Evolutionary conservation across 2,797 vertebrate genomes (phyloP).

Genomic region (Nasua narica): DNA sequence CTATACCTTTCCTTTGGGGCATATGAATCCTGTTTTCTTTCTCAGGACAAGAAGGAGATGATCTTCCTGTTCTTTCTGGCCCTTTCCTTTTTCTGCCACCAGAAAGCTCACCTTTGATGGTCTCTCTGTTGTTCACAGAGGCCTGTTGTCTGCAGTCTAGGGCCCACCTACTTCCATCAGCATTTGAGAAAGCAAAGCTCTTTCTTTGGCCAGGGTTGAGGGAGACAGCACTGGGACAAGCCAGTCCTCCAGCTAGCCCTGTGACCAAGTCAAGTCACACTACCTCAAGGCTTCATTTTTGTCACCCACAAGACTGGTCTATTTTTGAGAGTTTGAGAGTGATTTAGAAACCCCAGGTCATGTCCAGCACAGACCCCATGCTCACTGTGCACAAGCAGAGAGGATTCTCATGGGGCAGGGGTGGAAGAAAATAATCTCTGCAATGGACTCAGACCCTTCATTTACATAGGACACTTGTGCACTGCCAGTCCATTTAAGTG

Average conservation of each 20-base stretch:
- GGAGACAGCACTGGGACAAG: background rate
- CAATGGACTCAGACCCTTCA: background rate
- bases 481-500: background rate
- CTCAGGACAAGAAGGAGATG: background rate
- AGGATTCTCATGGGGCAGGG: background rate
- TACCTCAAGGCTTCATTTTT: background rate
- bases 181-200: background rate
- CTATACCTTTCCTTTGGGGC: background rate
- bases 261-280: background rate
- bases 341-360: background rate
- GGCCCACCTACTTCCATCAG: background rate
- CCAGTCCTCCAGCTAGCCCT: background rate
- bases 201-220: background rate
- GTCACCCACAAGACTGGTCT: background rate
- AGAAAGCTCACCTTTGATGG: background rate
- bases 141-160: background rate
- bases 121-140: background rate
- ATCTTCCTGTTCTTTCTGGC: background rate
- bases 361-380: background rate
- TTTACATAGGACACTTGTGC: background rate
- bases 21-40: background rate
- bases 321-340: background rate
- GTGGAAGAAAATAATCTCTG: background rate
- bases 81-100: background rate
- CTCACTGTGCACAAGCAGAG: background rate